Percentiles rank a stretch among this genome's conserved stretches.
Conservation (phyloP, 2,888 invertebrate genomes). For the Lasioglossum marginatum region DNA sequence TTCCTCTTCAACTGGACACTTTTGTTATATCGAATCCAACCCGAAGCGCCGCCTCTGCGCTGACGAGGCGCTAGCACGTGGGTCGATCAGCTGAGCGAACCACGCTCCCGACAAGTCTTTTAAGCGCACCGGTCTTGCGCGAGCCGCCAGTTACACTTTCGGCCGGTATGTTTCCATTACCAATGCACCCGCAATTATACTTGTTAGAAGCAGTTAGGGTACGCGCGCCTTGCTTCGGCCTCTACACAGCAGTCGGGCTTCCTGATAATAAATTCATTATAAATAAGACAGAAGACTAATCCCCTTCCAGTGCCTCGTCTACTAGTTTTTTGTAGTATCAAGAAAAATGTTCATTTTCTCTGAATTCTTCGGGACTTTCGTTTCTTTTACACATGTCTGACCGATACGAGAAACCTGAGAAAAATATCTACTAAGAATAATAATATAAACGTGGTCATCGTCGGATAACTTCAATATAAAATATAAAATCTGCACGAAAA, state of each 20-base stretch:
- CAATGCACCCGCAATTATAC: background rate
- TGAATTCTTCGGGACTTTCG: too few species aligned
- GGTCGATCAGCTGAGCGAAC: conserved; percentile 53
- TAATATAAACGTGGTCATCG: too few species aligned
- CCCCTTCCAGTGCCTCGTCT: too few species aligned
- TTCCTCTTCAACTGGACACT: conserved; percentile 11
- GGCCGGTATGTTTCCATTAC: background rate
- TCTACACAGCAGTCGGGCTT: background rate
- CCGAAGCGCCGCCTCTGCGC: conserved; percentile 3
- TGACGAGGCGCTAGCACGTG: conserved; percentile 50
- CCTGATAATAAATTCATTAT: background rate
- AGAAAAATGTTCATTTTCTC: too few species aligned
- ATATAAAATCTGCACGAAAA: too few species aligned
- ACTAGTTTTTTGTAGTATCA: background rate
- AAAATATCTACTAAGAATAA: too few species aligned
- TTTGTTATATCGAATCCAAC: conserved; percentile 23
- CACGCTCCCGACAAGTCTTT: conserved; percentile 3
- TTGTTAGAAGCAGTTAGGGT: background rate
- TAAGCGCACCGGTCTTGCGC: background rate
- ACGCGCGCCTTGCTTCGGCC: background rate
- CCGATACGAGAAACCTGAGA: too few species aligned
- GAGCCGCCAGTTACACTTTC: background rate
- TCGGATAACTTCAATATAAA: too few species aligned
- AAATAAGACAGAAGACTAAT: background rate
- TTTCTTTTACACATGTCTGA: too few species aligned